A percentile compares a stretch with the other conserved stretches of the same genome.
Conservation (phyloP, 2,113 vertebrate species). For the Ptilonorhynchus violaceus region DNA sequence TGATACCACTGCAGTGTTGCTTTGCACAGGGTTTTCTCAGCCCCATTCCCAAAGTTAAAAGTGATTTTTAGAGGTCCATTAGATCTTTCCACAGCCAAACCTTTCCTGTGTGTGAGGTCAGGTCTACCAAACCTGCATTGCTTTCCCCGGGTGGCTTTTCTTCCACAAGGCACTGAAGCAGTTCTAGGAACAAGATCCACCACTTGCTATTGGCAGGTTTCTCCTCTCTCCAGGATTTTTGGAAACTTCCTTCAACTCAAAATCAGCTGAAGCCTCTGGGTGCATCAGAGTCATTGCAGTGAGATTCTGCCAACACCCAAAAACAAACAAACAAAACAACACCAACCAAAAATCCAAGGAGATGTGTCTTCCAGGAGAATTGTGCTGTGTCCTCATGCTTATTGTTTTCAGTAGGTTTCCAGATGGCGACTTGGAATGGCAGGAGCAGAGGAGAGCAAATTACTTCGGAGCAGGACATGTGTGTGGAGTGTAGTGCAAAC, state of each 20-base stretch:
- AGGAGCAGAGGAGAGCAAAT: neutral
- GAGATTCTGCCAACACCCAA: neutral
- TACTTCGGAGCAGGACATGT: accelerated
- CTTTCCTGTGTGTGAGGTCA: neutral
- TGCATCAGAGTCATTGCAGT: neutral
- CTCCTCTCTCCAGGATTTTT: neutral
- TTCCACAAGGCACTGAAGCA: neutral
- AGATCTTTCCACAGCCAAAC: neutral
- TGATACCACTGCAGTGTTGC: neutral
- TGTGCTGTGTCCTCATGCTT: neutral
- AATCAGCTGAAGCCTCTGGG: neutral
- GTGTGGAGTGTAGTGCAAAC: neutral
- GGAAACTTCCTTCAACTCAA: neutral
- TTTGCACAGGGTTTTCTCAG: neutral
- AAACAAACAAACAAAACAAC: neutral
- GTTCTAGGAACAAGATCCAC: neutral
- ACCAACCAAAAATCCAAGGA: neutral
- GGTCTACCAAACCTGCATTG: neutral
- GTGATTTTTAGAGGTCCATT: neutral
- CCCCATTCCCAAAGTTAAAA: neutral
- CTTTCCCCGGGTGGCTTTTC: neutral
- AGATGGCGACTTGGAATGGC: neutral
- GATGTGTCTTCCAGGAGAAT: neutral
- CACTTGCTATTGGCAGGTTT: neutral
- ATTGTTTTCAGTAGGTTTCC: neutral